Evolutionary conservation across 2,888 invertebrate species (phyloP).

Genomic region (Mythimna loreyi): DNA sequence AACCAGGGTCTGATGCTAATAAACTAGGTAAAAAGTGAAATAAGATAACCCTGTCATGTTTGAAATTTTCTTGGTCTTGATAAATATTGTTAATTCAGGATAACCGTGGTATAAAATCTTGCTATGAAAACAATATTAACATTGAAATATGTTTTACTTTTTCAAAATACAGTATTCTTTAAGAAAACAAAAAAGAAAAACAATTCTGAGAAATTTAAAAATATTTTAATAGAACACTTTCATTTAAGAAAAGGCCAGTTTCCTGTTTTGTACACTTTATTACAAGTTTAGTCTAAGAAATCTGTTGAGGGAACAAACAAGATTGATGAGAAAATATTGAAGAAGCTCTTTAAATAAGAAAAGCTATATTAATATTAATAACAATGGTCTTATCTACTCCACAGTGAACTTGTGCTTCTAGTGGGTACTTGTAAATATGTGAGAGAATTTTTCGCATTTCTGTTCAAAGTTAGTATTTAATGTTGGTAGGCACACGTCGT

Average conservation of each 20-base stretch:
- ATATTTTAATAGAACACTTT: neutral
- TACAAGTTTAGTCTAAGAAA: slow-evolving; percentile 11
- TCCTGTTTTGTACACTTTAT: slow-evolving; percentile 8
- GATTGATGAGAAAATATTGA: slow-evolving; percentile 50
- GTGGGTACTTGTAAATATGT: slow-evolving; percentile 17
- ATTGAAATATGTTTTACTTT: too few species aligned
- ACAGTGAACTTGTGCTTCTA: neutral
- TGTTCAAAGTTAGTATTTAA: slow-evolving; percentile 30
- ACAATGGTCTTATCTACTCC: slow-evolving; percentile 34
- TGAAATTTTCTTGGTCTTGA: too few species aligned
- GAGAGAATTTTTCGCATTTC: slow-evolving; percentile 27
- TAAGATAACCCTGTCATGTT: too few species aligned
- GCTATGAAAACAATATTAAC: too few species aligned
- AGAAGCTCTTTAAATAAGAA: slow-evolving; percentile 29
- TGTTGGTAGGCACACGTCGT: neutral
- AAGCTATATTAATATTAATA: slow-evolving; percentile 42
- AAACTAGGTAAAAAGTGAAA: too few species aligned
- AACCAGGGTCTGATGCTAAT: too few species aligned
- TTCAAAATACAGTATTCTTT: neutral
- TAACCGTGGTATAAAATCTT: too few species aligned
- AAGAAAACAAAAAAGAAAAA: neutral
- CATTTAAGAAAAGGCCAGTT: neutral
- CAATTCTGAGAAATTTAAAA: neutral
- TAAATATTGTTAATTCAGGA: too few species aligned
- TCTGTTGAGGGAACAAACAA: neutral